phyloP scores from a whole-genome alignment of 2,797 vertebrate species.

The Squalus acanthias region DNA sequence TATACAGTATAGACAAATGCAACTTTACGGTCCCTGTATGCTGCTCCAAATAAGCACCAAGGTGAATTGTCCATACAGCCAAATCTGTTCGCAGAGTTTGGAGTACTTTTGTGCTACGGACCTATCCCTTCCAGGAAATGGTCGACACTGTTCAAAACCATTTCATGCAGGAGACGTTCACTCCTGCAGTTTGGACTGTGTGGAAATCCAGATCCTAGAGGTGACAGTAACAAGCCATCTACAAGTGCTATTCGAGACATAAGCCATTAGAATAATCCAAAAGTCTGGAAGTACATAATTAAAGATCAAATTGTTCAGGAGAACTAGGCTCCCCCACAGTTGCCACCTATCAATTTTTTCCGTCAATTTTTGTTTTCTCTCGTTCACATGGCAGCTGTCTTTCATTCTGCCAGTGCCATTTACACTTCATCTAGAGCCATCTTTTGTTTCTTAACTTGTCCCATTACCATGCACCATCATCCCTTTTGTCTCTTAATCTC shows the following conservation, averaged over 20 bases:
- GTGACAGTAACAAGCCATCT: not conserved
- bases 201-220: not conserved
- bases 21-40: not conserved
- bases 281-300: not conserved
- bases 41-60: not conserved
- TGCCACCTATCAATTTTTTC: not conserved
- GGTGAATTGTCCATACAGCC: too few relatives aligned
- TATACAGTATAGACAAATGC: not conserved
- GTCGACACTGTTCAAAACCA: not conserved
- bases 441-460: too few relatives aligned
- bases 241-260: not conserved
- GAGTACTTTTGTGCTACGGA: not conserved
- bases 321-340: not conserved
- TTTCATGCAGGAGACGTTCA: not conserved
- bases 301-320: not conserved
- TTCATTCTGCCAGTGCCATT: too few relatives aligned
- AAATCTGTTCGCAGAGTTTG: not conserved
- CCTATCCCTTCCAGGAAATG: not conserved
- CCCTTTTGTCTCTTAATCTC: too few relatives aligned
- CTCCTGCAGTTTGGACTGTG: not conserved
- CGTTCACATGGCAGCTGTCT: too few relatives aligned
- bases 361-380: too few relatives aligned
- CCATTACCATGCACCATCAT: too few relatives aligned
- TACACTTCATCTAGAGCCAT: too few relatives aligned
- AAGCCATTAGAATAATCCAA: not conserved